These are phyloP conservation scores for Eledona agricola DNA, from an alignment of 2,888 invertebrate species.

Conservation along the genomic window DNA sequence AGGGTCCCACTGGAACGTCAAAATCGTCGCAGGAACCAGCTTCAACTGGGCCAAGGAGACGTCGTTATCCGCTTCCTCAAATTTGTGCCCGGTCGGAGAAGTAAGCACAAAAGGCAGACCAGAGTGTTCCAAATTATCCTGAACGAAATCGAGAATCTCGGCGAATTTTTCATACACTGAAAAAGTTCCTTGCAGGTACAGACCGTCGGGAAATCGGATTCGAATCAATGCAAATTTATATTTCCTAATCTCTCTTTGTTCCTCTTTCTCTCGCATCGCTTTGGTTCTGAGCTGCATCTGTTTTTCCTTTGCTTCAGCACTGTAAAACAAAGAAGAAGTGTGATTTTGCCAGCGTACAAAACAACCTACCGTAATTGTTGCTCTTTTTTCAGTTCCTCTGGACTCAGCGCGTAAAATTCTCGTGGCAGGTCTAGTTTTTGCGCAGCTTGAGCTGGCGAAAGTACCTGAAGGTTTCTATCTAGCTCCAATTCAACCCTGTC, in stretches of 20 bases:
- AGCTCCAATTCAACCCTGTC: constrained; percentile 85
- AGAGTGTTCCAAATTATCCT: constrained; percentile 76
- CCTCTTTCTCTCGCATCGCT: constrained; percentile 94
- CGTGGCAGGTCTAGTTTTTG: constrained; percentile 76
- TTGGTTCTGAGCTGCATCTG: constrained; percentile 88
- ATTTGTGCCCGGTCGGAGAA: constrained; percentile 73
- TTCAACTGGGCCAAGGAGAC: constrained; percentile 80
- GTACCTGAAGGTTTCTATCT: constrained; percentile 86
- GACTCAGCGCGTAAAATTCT: constrained; percentile 83
- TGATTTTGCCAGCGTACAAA: constrained; percentile 1
- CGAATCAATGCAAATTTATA: constrained; percentile 88
- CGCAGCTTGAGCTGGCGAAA: constrained; percentile 79
- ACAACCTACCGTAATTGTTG: constrained; percentile 72
- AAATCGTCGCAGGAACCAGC: constrained; percentile 83
- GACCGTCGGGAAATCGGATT: constrained; percentile 88
- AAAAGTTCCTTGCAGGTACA: constrained; percentile 88
- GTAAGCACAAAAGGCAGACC: constrained; percentile 76
- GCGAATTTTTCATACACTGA: constrained; percentile 81
- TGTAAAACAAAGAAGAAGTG: constrained; percentile 53
- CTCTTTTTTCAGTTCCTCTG: constrained; percentile 87
- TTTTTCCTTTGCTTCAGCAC: constrained; percentile 80
- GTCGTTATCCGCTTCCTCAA: constrained; percentile 73
- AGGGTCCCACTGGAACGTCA: constrained; percentile 78
- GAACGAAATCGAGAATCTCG: constrained; percentile 81
- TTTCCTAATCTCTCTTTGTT: constrained; percentile 78